Percentiles rank a stretch among this genome's conserved stretches.
These are phyloP conservation scores for Cephus sareptanus DNA, from an alignment of 2,888 invertebrate species.

Conservation along the genomic window DNA sequence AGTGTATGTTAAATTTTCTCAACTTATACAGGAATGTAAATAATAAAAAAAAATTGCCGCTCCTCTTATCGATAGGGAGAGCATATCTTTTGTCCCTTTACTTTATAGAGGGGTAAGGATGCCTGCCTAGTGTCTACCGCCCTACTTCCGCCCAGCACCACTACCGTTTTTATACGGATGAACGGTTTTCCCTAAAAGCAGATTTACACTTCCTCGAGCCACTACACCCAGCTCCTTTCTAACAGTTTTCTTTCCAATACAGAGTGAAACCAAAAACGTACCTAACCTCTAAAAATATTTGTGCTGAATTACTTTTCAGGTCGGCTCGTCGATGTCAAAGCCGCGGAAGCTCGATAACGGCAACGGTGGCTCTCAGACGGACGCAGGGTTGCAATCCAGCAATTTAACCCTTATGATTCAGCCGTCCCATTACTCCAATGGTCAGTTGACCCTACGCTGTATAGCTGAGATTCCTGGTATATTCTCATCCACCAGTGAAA, in stretches of 20 bases:
- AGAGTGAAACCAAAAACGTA: neutral
- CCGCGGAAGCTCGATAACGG: slow-evolving; percentile 38
- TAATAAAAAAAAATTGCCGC: neutral
- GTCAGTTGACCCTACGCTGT: slow-evolving; percentile 77
- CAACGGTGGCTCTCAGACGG: slow-evolving; percentile 19
- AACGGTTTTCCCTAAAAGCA: slow-evolving; percentile 50
- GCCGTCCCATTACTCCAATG: slow-evolving; percentile 72
- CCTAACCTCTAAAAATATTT: neutral
- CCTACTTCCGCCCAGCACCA: neutral
- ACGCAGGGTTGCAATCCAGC: slow-evolving; percentile 68
- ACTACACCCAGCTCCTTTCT: slow-evolving; percentile 8
- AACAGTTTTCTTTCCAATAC: slow-evolving; percentile 9
- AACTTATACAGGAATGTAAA: neutral
- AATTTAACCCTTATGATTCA: slow-evolving; percentile 72
- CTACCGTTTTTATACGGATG: slow-evolving; percentile 23
- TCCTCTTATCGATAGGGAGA: neutral
- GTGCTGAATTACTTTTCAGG: slow-evolving; percentile 35
- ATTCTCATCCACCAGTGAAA: slow-evolving; percentile 76
- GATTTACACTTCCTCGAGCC: slow-evolving; percentile 47
- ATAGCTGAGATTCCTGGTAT: slow-evolving; percentile 77
- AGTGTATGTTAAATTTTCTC: neutral
- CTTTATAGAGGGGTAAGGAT: neutral
- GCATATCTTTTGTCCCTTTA: neutral
- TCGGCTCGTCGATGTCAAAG: slow-evolving; percentile 32
- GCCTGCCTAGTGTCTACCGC: neutral